Percentiles rank a stretch among this genome's conserved stretches.
Evolutionary conservation across 2,888 invertebrate species (phyloP).

Genomic region (Phortica okadai): DNA sequence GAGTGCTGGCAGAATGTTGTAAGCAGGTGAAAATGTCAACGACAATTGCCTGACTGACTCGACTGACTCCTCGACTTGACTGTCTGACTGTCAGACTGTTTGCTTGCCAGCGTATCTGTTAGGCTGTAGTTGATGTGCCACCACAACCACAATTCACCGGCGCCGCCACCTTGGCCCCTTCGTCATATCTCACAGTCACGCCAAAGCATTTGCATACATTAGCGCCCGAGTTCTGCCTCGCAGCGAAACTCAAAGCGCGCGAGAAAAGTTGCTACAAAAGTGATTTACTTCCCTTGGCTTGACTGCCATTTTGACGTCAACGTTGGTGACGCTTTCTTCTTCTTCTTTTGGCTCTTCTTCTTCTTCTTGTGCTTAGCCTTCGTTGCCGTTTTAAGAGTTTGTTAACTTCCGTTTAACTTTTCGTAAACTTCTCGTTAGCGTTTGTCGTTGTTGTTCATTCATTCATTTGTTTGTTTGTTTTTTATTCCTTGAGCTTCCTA

Average conservation of each 20-base stretch:
- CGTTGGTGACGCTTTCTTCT: slow-evolving; percentile 46
- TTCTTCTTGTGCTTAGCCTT: not conserved
- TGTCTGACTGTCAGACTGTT: slow-evolving; percentile 37
- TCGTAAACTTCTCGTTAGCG: slow-evolving; percentile 59
- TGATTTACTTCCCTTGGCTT: slow-evolving; percentile 57
- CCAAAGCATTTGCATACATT: slow-evolving; percentile 65
- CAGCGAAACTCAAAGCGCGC: not conserved
- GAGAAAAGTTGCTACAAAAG: slow-evolving; percentile 60
- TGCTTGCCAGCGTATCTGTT: slow-evolving; percentile 34
- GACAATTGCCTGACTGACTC: slow-evolving; percentile 45
- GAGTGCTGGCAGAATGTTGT: not conserved
- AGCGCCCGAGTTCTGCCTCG: not conserved
- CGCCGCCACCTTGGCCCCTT: not conserved
- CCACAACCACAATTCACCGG: slow-evolving; percentile 32
- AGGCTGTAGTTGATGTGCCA: slow-evolving; percentile 45
- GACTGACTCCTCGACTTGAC: slow-evolving; percentile 52
- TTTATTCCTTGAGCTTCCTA: slow-evolving; percentile 36
- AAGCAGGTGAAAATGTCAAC: slow-evolving; percentile 63
- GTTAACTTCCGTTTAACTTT: slow-evolving; percentile 68
- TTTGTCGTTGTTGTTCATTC: not conserved
- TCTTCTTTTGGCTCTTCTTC: not conserved
- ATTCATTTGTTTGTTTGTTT: slow-evolving; percentile 42
- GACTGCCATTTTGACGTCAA: slow-evolving; percentile 38
- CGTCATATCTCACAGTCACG: not conserved
- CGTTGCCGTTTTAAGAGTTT: slow-evolving; percentile 42